Percentiles rank a stretch among this genome's conserved stretches.
Conservation (phyloP, 2,113 vertebrate genomes). For the Pedetes capensis region DNA sequence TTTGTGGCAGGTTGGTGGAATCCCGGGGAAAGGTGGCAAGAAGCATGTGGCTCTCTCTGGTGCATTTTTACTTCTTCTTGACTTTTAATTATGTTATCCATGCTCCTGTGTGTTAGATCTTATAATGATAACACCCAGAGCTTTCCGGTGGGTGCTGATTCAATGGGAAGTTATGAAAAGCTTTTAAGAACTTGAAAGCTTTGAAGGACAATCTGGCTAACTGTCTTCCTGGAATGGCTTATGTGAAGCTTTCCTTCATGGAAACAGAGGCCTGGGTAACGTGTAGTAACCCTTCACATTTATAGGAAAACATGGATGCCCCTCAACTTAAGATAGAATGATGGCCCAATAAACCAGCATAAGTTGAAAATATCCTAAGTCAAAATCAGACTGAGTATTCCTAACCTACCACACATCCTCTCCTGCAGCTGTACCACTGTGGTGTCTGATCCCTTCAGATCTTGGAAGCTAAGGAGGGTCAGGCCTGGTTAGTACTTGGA, state of each 20-base stretch:
- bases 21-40: background rate
- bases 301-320: background rate
- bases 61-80: background rate
- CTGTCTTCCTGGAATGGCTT: constrained; percentile 22
- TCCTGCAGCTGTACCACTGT: too few species aligned
- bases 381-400: background rate
- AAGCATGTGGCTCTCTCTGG: background rate
- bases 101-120: background rate
- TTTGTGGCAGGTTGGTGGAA: background rate
- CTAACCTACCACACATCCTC: too few species aligned
- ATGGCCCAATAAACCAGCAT: background rate
- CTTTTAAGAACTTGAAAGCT: constrained; percentile 40
- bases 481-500: too few species aligned
- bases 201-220: background rate
- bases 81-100: background rate
- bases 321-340: too few species aligned
- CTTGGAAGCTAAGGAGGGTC: too few species aligned
- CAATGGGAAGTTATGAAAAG: constrained; percentile 4
- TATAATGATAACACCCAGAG: background rate
- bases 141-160: background rate
- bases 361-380: background rate
- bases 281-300: background rate
- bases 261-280: background rate
- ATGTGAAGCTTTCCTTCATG: background rate
- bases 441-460: too few species aligned